A percentile compares a stretch with the other conserved stretches of the same genome.
These are phyloP conservation scores for Crotalus adamanteus DNA, from an alignment of 2,797 vertebrate genomes.

Conservation along the genomic window DNA sequence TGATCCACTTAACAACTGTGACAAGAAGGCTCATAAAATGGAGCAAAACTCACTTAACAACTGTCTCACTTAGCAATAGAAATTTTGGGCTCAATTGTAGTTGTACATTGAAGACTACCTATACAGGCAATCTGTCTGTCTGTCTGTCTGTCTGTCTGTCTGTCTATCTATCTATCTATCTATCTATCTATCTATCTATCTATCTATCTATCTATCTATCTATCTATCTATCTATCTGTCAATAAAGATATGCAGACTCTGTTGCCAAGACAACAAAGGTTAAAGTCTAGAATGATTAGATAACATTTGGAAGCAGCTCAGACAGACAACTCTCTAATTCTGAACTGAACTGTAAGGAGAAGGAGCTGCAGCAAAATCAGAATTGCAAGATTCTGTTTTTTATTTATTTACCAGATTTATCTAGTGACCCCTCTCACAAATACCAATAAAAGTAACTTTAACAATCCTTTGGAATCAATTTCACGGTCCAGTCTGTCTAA, in stretches of 20 bases:
- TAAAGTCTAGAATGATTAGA: neutral
- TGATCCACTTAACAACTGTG: neutral
- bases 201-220: too few species aligned
- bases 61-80: neutral
- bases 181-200: too few species aligned
- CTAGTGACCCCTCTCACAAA: neutral
- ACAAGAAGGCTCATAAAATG: too few species aligned
- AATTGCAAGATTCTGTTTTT: neutral
- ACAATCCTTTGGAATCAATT: neutral
- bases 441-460: neutral
- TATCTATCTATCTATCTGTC: neutral
- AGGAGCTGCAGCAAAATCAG: neutral
- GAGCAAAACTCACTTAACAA: neutral
- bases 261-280: neutral
- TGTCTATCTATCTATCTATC: too few species aligned
- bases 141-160: too few species aligned
- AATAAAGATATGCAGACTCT: neutral
- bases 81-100: neutral
- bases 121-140: neutral
- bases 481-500: neutral
- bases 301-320: neutral
- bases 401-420: neutral
- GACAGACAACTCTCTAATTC: neutral
- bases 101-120: neutral
- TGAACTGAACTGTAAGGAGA: too few species aligned